phyloP scores from a whole-genome alignment of 2,888 invertebrate genomes.

The Troides oblongomaculatus region DNA sequence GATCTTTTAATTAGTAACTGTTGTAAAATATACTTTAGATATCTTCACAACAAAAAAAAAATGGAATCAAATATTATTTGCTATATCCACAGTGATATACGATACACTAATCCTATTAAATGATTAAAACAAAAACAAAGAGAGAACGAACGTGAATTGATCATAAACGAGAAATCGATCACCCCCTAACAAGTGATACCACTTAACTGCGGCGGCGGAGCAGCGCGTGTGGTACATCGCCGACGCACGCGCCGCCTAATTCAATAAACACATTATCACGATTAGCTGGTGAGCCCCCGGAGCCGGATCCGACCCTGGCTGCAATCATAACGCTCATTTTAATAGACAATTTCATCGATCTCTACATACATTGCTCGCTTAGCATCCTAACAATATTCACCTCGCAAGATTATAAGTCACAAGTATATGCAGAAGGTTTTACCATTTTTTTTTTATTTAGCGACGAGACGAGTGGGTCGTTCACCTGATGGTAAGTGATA shows the following conservation, averaged over 20 bases:
- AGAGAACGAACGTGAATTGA: neutral
- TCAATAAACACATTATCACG: conserved; percentile 80
- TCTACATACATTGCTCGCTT: conserved; percentile 17
- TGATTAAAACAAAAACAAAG: conserved; percentile 14
- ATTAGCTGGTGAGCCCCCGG: conserved; percentile 66
- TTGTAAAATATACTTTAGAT: too few relatives aligned
- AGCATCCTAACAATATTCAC: neutral
- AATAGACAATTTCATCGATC: conserved; percentile 17
- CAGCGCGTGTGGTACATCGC: conserved; percentile 58
- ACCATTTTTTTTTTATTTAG: too few relatives aligned
- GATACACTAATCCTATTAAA: neutral
- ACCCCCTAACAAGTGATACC: conserved; percentile 52
- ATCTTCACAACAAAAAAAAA: neutral
- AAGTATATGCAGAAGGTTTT: too few relatives aligned
- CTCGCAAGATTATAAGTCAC: neutral
- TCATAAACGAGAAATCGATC: conserved; percentile 28
- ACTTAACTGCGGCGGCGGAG: conserved; percentile 39
- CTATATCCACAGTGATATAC: neutral
- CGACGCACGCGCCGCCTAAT: conserved; percentile 75
- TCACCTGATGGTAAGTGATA: too few relatives aligned
- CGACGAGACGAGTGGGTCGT: too few relatives aligned
- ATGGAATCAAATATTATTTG: neutral
- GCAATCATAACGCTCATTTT: conserved; percentile 15
- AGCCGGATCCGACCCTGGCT: conserved; percentile 33
- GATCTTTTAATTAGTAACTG: too few relatives aligned